Percentiles rank a stretch among this genome's conserved stretches.
Conservation (phyloP, 2,797 vertebrate species). For the Psittacula derbiana region DNA sequence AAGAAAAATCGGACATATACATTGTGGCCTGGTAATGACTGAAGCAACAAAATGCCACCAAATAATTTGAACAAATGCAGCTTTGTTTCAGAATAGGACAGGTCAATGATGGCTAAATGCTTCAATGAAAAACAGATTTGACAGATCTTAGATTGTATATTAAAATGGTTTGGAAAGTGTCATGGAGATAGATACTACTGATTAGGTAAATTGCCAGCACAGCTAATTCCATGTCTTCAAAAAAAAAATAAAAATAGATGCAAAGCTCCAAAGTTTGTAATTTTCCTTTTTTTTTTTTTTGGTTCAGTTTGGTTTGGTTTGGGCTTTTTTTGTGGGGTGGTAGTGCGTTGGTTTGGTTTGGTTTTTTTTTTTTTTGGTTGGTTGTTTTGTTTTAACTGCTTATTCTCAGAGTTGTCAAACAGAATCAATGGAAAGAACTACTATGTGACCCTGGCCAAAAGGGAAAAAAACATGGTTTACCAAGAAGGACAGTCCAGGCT, state of each 20-base stretch:
- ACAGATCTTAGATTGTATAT: background rate
- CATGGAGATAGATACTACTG: background rate
- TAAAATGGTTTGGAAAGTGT: background rate
- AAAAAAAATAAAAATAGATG: background rate
- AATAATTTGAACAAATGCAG: background rate
- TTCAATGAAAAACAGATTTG: background rate
- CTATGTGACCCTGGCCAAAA: background rate
- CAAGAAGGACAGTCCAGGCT: background rate
- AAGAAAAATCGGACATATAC: background rate
- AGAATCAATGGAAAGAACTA: background rate
- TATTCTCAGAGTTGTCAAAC: background rate
- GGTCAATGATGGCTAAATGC: background rate
- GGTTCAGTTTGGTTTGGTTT: background rate
- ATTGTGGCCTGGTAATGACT: background rate
- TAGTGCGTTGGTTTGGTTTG: too few species aligned
- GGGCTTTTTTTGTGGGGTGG: too few species aligned
- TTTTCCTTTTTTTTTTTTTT: too few species aligned
- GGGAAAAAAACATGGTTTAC: accelerated
- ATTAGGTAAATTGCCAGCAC: background rate
- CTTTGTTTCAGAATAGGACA: background rate
- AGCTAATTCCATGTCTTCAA: background rate
- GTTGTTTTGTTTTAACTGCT: background rate
- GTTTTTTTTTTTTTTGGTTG: background rate
- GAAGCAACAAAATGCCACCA: background rate
- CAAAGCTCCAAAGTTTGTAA: background rate